Conservation (phyloP, 2,888 invertebrate species). For the Caenorhabditis sp. region DNA sequence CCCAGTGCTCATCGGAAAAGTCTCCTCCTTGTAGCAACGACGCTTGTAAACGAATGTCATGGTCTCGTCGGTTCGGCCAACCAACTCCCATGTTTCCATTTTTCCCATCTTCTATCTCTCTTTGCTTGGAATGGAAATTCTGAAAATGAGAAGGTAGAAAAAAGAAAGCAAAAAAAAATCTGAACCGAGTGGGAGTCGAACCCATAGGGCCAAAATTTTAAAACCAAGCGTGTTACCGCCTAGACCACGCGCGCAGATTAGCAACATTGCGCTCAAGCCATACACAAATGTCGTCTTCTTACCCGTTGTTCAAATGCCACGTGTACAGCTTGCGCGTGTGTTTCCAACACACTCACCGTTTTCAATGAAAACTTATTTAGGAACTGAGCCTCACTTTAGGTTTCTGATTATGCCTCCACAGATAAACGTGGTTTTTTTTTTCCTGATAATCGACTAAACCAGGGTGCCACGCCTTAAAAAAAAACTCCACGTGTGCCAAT, state of each 20-base stretch:
- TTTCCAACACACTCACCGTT: not conserved
- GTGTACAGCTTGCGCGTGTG: not conserved
- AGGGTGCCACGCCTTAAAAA: not conserved
- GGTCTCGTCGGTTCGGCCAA: constrained; percentile 7
- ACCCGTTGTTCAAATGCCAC: not conserved
- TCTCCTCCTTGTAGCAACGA: constrained; percentile 13
- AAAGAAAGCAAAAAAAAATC: not conserved
- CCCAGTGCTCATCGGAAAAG: not conserved
- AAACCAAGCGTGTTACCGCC: not conserved
- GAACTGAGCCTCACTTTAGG: not conserved
- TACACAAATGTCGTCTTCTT: not conserved
- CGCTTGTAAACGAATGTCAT: constrained; percentile 14
- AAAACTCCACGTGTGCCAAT: not conserved
- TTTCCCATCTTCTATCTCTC: constrained; percentile 6
- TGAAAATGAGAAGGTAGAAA: not conserved
- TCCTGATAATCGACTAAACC: too few species aligned
- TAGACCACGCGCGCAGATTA: not conserved
- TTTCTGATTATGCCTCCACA: not conserved
- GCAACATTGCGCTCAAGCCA: not conserved
- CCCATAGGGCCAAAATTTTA: not conserved
- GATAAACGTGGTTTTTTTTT: too few species aligned
- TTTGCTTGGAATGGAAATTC: not conserved
- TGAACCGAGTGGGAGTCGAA: not conserved
- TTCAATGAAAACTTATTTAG: not conserved
- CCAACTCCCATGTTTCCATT: constrained; percentile 38